Evolutionary conservation across 2,113 vertebrate species (phyloP).

Genomic region (Daubentonia madagascariensis): DNA sequence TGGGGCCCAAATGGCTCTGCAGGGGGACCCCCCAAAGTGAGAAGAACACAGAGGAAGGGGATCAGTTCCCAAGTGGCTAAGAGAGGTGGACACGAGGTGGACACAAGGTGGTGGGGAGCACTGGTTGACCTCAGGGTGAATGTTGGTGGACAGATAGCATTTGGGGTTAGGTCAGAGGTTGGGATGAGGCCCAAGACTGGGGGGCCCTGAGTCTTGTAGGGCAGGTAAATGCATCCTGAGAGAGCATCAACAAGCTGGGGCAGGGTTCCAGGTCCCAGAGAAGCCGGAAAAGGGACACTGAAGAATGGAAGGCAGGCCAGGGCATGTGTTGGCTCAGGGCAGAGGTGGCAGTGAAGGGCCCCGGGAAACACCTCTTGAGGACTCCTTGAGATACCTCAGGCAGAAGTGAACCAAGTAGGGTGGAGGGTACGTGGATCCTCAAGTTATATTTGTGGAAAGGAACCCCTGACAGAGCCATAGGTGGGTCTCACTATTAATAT

Average conservation of each 20-base stretch:
- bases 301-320: background rate
- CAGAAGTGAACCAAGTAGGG: background rate
- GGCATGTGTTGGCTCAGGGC: background rate
- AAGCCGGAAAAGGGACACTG: background rate
- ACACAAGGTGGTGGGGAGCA: background rate
- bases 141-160: background rate
- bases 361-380: background rate
- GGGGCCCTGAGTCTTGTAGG: background rate
- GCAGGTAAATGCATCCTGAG: background rate
- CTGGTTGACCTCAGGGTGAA: background rate
- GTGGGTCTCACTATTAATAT: background rate
- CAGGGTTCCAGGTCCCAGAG: rapidly evolving
- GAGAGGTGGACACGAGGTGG: background rate
- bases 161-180: background rate
- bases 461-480: background rate
- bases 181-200: background rate
- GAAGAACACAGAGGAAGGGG: background rate
- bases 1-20: background rate
- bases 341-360: no score
- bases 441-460: background rate
- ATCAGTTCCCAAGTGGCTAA: background rate
- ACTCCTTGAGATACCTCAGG: background rate
- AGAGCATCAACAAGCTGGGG: background rate
- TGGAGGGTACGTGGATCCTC: background rate
- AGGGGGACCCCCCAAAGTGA: background rate